Evolutionary conservation across 2,797 vertebrate genomes (phyloP), one percentile per base, ranked within the genome.

Genomic region (Sphenopsis melanotis): DNA sequence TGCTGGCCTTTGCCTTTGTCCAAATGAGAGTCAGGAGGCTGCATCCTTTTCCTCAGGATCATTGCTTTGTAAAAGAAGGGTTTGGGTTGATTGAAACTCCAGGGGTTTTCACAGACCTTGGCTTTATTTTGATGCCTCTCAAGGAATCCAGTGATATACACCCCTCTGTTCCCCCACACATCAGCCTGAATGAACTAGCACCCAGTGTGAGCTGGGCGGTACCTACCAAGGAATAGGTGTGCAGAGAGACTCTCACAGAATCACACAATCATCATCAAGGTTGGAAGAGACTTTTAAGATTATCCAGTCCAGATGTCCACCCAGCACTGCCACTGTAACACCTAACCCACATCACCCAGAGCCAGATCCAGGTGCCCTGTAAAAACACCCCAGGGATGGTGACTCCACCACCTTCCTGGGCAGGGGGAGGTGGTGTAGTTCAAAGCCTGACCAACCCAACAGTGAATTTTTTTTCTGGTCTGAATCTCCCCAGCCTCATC

Each of bases 331-430:
- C 34, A 3, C 39, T 26, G 21, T 34, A 34, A 55, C 30, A 21
- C 34, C 24, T 30, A 15, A 10, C 6, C 17, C 9, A 34, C 24
- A 61, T 21, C 64, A 61, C 2, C 29, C 61, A 84, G 3, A 75
- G 52, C 13, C n/a, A 42, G 37, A 44, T 8, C n/a, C 39, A 37
- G n/a, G 6, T 3, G 18, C 17, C 4, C 4, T 2, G 1, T 47
- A 32, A 63, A 32, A 63, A 72, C 15, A 21, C 9, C 20, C 9
- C 20, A 63, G 30, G 15, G 11, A 42, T 32, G 20, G 23, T 17
- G 16, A 18, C 42, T 66, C 12, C 21, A 36, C 5, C 22, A 9
- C 17, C 52, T 50, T 15, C 27, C 30, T 52, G 22, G 3, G 12
- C 34, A 52, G 50, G 50, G 27, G 17, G 29, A 30, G 50, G 50